Evolutionary conservation across 2,797 vertebrate genomes (phyloP).

Genomic region (Chromobotia macracanthus): DNA sequence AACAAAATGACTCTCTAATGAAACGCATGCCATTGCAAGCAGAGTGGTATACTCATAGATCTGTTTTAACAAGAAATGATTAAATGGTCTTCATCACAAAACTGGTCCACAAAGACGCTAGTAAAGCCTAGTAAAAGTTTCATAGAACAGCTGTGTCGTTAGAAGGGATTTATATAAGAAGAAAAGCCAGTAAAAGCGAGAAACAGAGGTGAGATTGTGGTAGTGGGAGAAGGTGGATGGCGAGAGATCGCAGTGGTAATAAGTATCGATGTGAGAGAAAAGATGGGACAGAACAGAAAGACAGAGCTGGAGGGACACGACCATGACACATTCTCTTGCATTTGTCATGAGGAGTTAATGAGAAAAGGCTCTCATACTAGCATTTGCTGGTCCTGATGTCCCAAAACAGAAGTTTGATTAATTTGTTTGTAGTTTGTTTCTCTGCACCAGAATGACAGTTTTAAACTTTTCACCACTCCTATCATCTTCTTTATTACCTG

Average conservation of each 20-base stretch:
- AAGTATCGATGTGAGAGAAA: slow-evolving; percentile 47
- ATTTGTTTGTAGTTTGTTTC: background rate
- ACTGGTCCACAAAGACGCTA: background rate
- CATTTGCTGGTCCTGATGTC: slow-evolving; percentile 1
- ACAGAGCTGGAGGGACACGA: slow-evolving; percentile 14
- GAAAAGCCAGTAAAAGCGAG: slow-evolving; percentile 35
- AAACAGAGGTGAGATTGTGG: slow-evolving; percentile 31
- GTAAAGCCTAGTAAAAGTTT: slow-evolving; percentile 56
- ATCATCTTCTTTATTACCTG: too few relatives aligned
- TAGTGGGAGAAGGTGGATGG: slow-evolving; percentile 39
- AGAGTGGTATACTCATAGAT: too few relatives aligned
- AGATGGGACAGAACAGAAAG: background rate
- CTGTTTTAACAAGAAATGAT: too few relatives aligned
- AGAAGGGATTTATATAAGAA: slow-evolving; percentile 60
- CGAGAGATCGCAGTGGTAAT: slow-evolving; percentile 36
- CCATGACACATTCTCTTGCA: slow-evolving; percentile 6
- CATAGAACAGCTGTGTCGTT: slow-evolving; percentile 59
- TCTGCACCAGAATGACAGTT: too few relatives aligned
- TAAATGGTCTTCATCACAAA: too few relatives aligned
- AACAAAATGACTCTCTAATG: too few relatives aligned
- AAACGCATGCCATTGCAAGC: too few relatives aligned
- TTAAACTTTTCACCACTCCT: too few relatives aligned
- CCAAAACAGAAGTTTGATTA: background rate
- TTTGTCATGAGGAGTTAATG: slow-evolving; percentile 28
- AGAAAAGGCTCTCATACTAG: slow-evolving; percentile 17